Evolutionary conservation across 2,888 invertebrate genomes (phyloP).

Genomic region (Caenorhabditis sp.): DNA sequence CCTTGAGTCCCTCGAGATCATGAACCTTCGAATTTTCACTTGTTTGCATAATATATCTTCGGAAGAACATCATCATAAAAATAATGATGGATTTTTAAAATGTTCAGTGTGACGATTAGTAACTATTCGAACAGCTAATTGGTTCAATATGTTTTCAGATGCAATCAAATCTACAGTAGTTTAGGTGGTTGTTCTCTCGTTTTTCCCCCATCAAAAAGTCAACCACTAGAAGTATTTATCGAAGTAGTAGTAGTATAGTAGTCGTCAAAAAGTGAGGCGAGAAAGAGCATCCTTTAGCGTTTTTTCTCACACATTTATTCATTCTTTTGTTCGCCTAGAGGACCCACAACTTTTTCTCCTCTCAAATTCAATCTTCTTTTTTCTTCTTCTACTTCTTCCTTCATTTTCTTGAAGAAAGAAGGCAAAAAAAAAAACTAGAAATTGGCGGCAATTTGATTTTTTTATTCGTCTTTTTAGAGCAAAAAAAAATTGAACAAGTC

Average conservation of each 20-base stretch:
- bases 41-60: too few species aligned
- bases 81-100: too few species aligned
- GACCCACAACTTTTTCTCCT: background rate
- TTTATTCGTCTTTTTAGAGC: background rate
- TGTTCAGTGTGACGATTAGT: background rate
- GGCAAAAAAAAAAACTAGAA: background rate
- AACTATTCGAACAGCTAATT: background rate
- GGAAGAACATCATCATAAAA: too few species aligned
- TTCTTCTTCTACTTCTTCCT: background rate
- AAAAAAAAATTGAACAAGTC: background rate
- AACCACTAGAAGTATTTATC: background rate
- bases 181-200: background rate
- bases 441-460: background rate
- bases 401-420: background rate
- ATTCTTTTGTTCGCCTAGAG: constrained; percentile 2
- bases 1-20: constrained; percentile 3
- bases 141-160: background rate
- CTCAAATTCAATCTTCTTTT: background rate
- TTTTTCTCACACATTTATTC: constrained; percentile 2
- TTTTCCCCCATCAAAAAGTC: background rate
- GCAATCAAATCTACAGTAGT: background rate
- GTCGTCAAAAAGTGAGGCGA: background rate
- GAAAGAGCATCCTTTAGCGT: background rate
- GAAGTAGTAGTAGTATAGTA: background rate
- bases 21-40: constrained; percentile 4